A percentile compares a stretch with the other conserved stretches of the same genome.
Conservation (phyloP, 92 coral and sea anemone species). For the Anthopleura xanthogrammica region DNA sequence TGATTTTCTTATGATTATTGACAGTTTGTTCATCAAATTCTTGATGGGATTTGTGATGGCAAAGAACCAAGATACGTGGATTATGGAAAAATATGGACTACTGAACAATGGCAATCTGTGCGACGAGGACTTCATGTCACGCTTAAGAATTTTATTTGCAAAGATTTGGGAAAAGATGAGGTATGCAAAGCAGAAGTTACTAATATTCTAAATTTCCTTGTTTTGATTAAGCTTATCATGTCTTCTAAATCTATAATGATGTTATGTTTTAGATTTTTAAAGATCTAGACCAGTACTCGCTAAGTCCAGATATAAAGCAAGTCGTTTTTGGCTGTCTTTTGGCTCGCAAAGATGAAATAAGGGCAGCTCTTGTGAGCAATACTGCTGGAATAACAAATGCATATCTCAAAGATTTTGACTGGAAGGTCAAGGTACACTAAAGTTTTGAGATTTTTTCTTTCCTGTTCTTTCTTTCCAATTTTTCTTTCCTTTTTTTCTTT, state of each 20-base stretch:
- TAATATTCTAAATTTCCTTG: not conserved
- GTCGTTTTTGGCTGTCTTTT: constrained; percentile 68
- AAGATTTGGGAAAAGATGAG: constrained; percentile 68
- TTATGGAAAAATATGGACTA: constrained; percentile 81
- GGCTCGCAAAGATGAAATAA: constrained; percentile 85
- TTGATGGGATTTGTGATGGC: constrained; percentile 76
- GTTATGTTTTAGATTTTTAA: constrained; percentile 50
- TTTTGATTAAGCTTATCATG: not conserved
- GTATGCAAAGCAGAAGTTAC: constrained; percentile 16
- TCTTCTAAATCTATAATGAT: not conserved
- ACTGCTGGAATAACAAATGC: constrained; percentile 85
- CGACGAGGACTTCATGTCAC: constrained; percentile 38
- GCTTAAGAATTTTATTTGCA: constrained; percentile 55
- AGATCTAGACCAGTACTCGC: constrained; percentile 63
- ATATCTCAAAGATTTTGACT: constrained; percentile 90
- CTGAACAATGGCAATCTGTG: constrained; percentile 82
- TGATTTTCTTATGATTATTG: constrained; percentile 7
- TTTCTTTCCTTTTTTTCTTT: not conserved
- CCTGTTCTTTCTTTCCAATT: not conserved
- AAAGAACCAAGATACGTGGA: constrained; percentile 64
- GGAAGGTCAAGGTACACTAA: constrained; percentile 87
- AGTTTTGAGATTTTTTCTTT: not conserved
- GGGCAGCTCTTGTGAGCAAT: constrained; percentile 58
- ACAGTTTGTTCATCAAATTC: constrained; percentile 73
- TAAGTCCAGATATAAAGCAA: constrained; percentile 77